These are phyloP conservation scores for Botrylloides violaceus DNA, from an alignment of 23 tunicate genomes.

Conservation along the genomic window DNA sequence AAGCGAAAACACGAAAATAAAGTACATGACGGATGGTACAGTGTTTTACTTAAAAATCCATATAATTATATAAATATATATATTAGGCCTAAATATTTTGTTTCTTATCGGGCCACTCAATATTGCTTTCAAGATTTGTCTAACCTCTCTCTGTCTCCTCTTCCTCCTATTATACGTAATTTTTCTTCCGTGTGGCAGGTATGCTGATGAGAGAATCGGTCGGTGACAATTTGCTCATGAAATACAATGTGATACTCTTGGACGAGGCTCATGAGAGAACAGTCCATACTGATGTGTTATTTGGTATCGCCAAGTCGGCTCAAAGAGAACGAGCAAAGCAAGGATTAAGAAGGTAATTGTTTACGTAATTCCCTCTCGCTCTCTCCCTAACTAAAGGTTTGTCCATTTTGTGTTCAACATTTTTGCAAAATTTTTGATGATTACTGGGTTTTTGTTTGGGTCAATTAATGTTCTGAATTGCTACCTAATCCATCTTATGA, in stretches of 20 bases:
- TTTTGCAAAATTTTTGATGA: too few relatives aligned
- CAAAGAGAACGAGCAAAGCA: slow-evolving; percentile 43
- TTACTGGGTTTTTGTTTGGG: too few relatives aligned
- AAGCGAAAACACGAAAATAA: slow-evolving; percentile 51
- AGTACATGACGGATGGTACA: slow-evolving; percentile 92
- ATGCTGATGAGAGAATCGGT: slow-evolving; percentile 83
- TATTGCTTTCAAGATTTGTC: too few relatives aligned
- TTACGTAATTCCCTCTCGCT: too few relatives aligned
- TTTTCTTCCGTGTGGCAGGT: background rate
- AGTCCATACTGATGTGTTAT: slow-evolving; percentile 80
- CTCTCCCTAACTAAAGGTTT: too few relatives aligned
- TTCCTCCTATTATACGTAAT: background rate
- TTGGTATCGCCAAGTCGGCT: slow-evolving; percentile 76
- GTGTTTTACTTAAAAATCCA: background rate
- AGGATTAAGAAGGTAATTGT: slow-evolving; percentile 3
- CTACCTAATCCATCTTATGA: too few relatives aligned
- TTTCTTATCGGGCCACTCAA: too few relatives aligned
- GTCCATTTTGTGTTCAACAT: too few relatives aligned
- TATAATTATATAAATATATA: too few relatives aligned
- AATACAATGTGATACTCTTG: slow-evolving; percentile 54
- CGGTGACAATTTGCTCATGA: slow-evolving; percentile 69
- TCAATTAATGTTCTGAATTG: too few relatives aligned
- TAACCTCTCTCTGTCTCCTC: too few relatives aligned
- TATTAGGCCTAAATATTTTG: too few relatives aligned
- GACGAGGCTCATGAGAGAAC: slow-evolving; percentile 97